phyloP scores from a whole-genome alignment of 2,113 vertebrate genomes.

The Pitta sordida region DNA sequence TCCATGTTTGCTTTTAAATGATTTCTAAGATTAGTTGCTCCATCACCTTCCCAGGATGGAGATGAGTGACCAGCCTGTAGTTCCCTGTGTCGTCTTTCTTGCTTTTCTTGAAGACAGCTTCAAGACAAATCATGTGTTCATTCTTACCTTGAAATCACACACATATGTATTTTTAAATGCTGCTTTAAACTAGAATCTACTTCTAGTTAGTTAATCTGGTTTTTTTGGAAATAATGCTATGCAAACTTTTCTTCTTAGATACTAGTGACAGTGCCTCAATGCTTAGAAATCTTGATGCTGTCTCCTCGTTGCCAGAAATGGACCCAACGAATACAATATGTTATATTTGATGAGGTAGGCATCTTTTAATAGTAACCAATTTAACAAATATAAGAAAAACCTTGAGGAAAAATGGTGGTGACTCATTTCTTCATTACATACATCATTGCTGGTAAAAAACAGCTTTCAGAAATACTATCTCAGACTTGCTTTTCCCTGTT shows the following conservation, averaged over 20 bases:
- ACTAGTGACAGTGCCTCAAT: constrained; percentile 67
- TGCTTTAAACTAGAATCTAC: background rate
- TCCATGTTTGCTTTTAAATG: background rate
- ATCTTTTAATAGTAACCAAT: background rate
- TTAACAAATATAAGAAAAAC: background rate
- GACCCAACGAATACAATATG: constrained; percentile 60
- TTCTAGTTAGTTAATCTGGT: background rate
- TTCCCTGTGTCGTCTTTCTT: background rate
- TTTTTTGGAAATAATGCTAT: background rate
- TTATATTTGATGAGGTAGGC: constrained; percentile 73
- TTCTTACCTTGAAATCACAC: background rate
- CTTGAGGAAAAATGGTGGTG: background rate
- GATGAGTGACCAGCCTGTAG: background rate
- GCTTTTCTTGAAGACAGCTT: background rate
- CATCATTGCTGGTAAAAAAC: background rate
- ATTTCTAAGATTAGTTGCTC: background rate
- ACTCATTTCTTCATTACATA: background rate
- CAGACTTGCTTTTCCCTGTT: background rate
- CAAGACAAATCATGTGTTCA: background rate
- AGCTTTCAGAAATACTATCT: background rate
- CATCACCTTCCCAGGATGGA: background rate
- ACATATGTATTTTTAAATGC: background rate
- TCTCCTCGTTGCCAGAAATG: constrained; percentile 60
- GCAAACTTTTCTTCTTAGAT: constrained; percentile 34
- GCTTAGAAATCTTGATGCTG: constrained; percentile 69